Evolutionary conservation across 2,888 invertebrate genomes (phyloP).

Genomic region (Drosophila cognata): DNA sequence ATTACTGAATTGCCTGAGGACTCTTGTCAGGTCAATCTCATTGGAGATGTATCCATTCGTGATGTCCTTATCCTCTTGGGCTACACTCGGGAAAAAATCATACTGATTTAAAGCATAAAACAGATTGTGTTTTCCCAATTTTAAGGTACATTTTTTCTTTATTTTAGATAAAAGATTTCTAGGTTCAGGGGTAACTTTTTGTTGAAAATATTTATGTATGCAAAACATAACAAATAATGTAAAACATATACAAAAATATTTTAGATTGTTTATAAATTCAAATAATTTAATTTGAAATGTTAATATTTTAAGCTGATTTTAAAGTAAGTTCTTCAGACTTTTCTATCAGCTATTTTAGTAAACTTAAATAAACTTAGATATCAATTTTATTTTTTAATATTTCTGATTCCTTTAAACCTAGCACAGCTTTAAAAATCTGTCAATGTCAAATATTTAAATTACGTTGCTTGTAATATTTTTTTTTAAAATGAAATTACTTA

Average conservation of each 20-base stretch:
- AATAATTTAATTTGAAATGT: not conserved
- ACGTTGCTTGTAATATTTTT: too few species aligned
- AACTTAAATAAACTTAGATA: too few species aligned
- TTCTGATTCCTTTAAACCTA: not conserved
- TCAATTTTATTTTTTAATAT: not conserved
- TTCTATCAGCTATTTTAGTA: rapidly evolving
- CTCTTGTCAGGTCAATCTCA: not conserved
- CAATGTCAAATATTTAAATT: not conserved
- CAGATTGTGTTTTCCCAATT: not conserved
- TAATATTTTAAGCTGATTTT: not conserved
- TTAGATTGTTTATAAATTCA: not conserved
- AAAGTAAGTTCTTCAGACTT: not conserved
- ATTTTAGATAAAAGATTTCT: too few species aligned
- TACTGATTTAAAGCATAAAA: too few species aligned
- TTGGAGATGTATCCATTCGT: not conserved
- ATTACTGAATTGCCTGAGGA: not conserved
- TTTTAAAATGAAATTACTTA: not conserved
- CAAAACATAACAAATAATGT: not conserved
- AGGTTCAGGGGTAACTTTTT: too few species aligned
- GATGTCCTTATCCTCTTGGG: not conserved
- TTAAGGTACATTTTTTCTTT: not conserved
- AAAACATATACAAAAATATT: not conserved
- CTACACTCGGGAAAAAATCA: not conserved
- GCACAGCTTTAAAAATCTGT: not conserved
- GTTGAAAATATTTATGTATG: not conserved